phyloP scores from a whole-genome alignment of 2,888 invertebrate genomes.

The Cepaea hortensis region DNA sequence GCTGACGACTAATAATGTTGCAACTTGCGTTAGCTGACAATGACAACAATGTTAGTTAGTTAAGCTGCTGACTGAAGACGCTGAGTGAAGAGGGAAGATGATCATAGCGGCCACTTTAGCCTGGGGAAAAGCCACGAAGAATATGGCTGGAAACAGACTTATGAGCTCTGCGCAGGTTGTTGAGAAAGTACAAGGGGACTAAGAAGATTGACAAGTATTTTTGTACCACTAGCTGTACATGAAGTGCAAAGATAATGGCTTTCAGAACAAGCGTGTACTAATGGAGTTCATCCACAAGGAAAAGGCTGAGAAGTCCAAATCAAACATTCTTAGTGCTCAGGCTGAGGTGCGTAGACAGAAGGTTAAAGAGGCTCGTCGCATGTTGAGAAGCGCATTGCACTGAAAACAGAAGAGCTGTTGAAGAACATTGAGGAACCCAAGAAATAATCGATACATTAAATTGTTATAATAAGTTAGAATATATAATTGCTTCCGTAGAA shows the following conservation, averaged over 20 bases:
- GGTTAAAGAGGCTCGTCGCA: slow-evolving; percentile 96
- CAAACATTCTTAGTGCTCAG: slow-evolving; percentile 85
- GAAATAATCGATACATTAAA: slow-evolving; percentile 44
- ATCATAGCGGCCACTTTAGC: too few species aligned
- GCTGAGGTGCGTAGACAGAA: slow-evolving; percentile 80
- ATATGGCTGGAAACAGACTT: too few species aligned
- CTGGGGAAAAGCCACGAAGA: too few species aligned
- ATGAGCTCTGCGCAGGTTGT: too few species aligned
- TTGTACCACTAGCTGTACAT: slow-evolving; percentile 94
- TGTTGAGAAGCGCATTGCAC: slow-evolving; percentile 94
- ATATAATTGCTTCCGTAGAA: too few species aligned
- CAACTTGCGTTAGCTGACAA: too few species aligned
- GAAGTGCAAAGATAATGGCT: slow-evolving; percentile 92
- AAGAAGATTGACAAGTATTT: slow-evolving; percentile 76
- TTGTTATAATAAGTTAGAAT: too few species aligned
- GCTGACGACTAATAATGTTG: too few species aligned
- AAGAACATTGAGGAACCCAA: slow-evolving; percentile 70
- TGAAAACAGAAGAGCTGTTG: slow-evolving; percentile 93
- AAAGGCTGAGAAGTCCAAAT: slow-evolving; percentile 99
- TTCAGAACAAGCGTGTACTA: slow-evolving; percentile 96
- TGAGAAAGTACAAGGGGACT: too few species aligned
- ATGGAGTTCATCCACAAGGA: slow-evolving; percentile 99
- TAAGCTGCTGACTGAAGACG: too few species aligned
- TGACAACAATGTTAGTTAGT: too few species aligned
- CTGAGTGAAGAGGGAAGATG: too few species aligned